These are phyloP conservation scores for Ptilonorhynchus violaceus DNA, from an alignment of 2,113 vertebrate genomes.

Conservation along the genomic window DNA sequence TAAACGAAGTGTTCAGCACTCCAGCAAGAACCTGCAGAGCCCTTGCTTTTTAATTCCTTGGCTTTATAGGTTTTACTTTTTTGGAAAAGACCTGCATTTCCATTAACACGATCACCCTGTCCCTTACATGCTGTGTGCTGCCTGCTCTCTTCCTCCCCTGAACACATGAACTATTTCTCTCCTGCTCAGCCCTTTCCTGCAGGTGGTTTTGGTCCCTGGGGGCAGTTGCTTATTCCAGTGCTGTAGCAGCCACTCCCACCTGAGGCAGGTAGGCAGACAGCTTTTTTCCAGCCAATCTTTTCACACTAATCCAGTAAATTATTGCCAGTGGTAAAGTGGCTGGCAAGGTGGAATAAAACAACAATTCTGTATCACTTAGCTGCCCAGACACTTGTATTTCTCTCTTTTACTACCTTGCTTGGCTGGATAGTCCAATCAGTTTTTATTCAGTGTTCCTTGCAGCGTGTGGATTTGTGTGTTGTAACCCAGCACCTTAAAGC, in stretches of 20 bases:
- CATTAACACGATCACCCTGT: background rate
- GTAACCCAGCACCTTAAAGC: background rate
- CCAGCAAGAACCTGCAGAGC: background rate
- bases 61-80: background rate
- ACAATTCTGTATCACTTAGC: background rate
- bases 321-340: background rate
- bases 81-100: background rate
- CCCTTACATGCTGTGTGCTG: background rate
- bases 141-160: background rate
- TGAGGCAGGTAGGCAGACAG: background rate
- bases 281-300: background rate
- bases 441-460: background rate
- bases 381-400: background rate
- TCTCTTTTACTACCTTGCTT: background rate
- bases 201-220: background rate
- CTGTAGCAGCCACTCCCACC: background rate
- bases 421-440: background rate
- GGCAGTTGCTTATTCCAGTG: background rate
- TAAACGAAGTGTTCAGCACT: background rate
- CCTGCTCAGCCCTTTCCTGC: background rate
- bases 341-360: background rate
- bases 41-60: background rate
- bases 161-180: accelerated
- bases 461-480: background rate
- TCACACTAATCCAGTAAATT: background rate